Conservation (phyloP, 2,113 vertebrate genomes). For the Copsychus sechellarum region DNA sequence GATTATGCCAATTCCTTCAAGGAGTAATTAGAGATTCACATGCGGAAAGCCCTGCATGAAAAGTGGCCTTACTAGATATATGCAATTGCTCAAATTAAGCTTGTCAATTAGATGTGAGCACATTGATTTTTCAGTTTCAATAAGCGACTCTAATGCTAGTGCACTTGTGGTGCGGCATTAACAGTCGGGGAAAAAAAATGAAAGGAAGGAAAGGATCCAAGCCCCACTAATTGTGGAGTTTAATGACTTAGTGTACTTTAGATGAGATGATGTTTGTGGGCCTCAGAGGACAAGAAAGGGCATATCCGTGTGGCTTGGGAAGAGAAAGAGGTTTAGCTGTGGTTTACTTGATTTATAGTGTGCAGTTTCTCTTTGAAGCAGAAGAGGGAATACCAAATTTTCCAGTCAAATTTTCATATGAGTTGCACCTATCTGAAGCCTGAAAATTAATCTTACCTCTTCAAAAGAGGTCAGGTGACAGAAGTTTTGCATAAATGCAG, state of each 20-base stretch:
- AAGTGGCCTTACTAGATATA: background rate
- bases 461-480: background rate
- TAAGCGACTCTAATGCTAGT: slow-evolving; percentile 2
- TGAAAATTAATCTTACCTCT: background rate
- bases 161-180: slow-evolving; percentile 19
- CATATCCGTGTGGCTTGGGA: background rate
- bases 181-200: background rate
- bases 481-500: background rate
- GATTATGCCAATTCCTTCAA: background rate
- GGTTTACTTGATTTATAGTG: background rate
- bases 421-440: background rate
- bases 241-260: background rate
- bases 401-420: background rate
- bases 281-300: slow-evolving; percentile 38
- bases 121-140: slow-evolving; percentile 33
- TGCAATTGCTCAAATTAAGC: background rate
- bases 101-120: slow-evolving; percentile 1
- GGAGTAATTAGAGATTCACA: background rate
- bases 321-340: background rate
- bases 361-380: background rate
- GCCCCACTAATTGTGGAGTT: background rate
- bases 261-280: background rate
- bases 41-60: background rate
- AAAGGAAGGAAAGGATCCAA: slow-evolving; percentile 8
- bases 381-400: background rate